Percentiles rank a stretch among this genome's conserved stretches.
Conservation (phyloP, 1,140 invertebrate genomes). For the Cydia fagiglandana region DNA sequence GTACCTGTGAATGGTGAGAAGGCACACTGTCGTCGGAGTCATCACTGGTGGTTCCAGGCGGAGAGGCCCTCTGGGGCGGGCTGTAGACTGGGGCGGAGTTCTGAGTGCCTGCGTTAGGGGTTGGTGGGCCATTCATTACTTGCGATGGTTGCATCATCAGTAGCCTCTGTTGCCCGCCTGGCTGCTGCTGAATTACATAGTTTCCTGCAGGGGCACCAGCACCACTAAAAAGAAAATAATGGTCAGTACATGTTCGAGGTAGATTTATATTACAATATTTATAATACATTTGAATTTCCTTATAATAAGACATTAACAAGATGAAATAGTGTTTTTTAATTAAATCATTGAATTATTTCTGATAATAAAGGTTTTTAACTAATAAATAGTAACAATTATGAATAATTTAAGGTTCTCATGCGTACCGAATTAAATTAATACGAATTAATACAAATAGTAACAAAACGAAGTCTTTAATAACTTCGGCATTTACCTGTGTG, state of each 20-base stretch:
- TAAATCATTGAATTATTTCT: too few relatives aligned
- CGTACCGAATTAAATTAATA: too few relatives aligned
- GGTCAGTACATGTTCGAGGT: conserved; percentile 33
- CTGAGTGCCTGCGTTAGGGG: conserved; percentile 80
- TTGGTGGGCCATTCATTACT: conserved; percentile 78
- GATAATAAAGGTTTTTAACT: too few relatives aligned
- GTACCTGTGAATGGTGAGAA: conserved; percentile 76
- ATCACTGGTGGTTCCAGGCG: conserved; percentile 87
- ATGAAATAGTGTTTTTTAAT: too few relatives aligned
- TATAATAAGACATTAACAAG: background rate
- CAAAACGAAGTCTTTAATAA: background rate
- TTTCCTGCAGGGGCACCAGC: conserved; percentile 73
- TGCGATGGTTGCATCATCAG: conserved; percentile 83
- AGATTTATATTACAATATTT: conserved; percentile 40
- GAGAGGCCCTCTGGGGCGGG: conserved; percentile 79
- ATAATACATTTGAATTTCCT: background rate
- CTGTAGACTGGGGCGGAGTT: conserved; percentile 78
- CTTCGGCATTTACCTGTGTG: conserved; percentile 57
- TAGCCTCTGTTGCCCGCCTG: conserved; percentile 81
- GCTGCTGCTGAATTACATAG: conserved; percentile 81
- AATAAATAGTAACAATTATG: too few relatives aligned
- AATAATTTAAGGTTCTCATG: background rate
- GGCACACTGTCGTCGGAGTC: conserved; percentile 93
- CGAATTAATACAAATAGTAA: too few relatives aligned
- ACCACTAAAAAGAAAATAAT: conserved; percentile 49